A percentile compares a stretch with the other conserved stretches of the same genome.
Conservation (phyloP, 2,888 invertebrate species). For the Coelopa pilipes region DNA sequence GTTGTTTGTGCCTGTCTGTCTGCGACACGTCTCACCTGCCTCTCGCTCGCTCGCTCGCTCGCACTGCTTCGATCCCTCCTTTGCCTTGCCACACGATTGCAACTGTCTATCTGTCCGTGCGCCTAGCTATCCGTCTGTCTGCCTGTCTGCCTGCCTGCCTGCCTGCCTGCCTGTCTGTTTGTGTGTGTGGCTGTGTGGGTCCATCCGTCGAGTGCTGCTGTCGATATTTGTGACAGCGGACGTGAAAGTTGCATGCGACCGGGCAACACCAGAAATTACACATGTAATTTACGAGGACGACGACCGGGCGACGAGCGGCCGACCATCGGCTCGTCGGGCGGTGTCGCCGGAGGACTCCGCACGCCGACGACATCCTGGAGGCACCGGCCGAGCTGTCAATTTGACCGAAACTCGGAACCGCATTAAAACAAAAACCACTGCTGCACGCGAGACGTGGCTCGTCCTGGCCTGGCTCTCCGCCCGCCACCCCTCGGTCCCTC, state of each 20-base stretch:
- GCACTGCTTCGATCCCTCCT: not conserved
- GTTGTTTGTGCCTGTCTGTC: constrained; percentile 1
- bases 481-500: too few relatives aligned
- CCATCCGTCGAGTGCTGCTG: not conserved
- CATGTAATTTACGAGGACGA: constrained; percentile 54
- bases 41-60: too few relatives aligned
- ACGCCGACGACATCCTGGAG: too few relatives aligned
- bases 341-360: too few relatives aligned
- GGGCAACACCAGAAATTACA: constrained; percentile 54
- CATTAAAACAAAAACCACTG: too few relatives aligned
- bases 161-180: not conserved
- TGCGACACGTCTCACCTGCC: not conserved
- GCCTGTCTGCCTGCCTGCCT: not conserved
- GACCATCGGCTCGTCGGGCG: too few relatives aligned
- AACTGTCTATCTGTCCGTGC: not conserved
- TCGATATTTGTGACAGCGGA: constrained; percentile 9
- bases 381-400: too few relatives aligned
- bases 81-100: not conserved
- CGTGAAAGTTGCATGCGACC: constrained; percentile 49
- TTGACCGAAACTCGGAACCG: too few relatives aligned
- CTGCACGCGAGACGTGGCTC: too few relatives aligned
- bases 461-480: too few relatives aligned
- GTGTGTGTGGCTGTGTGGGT: constrained; percentile 1
- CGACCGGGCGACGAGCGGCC: too few relatives aligned
- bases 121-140: not conserved